These are phyloP conservation scores for Apis dorsata DNA, from an alignment of 1,140 invertebrate species.

Conservation along the genomic window DNA sequence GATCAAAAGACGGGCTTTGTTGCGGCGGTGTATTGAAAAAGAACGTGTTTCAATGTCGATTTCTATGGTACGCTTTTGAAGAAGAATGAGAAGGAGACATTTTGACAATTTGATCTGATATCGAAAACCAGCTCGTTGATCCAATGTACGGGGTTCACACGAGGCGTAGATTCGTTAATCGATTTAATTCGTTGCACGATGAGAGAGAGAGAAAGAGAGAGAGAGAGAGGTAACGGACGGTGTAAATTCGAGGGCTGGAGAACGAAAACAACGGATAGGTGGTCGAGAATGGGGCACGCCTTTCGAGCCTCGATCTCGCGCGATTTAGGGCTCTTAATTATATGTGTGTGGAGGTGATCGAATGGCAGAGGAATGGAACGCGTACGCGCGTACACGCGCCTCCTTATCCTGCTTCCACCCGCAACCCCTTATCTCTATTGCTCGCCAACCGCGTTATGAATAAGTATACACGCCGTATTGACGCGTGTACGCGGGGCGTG, in stretches of 20 bases:
- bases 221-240: slow-evolving; percentile 18
- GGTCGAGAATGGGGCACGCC: slow-evolving; percentile 63
- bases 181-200: slow-evolving; percentile 12
- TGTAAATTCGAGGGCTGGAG: slow-evolving; percentile 55
- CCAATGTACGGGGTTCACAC: slow-evolving; percentile 35
- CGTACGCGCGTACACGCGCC: slow-evolving; percentile 22
- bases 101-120: no score
- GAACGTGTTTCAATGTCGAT: background rate
- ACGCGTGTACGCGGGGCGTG: slow-evolving; percentile 69
- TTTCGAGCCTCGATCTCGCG: slow-evolving; percentile 72
- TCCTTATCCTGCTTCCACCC: slow-evolving; percentile 10
- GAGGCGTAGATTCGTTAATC: slow-evolving; percentile 6
- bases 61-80: background rate
- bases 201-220: background rate
- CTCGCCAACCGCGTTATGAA: slow-evolving; percentile 68
- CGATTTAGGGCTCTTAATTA: slow-evolving; percentile 77
- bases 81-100: background rate
- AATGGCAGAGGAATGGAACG: slow-evolving; percentile 60
- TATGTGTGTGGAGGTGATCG: slow-evolving; percentile 67
- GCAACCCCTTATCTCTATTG: slow-evolving; percentile 36
- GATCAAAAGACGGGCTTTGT: background rate
- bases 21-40: background rate
- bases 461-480: slow-evolving; percentile 72
- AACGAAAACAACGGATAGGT: slow-evolving; percentile 58
- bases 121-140: background rate